Evolutionary conservation across 2,888 invertebrate genomes (phyloP).

Genomic region (Diarsia dahlii): DNA sequence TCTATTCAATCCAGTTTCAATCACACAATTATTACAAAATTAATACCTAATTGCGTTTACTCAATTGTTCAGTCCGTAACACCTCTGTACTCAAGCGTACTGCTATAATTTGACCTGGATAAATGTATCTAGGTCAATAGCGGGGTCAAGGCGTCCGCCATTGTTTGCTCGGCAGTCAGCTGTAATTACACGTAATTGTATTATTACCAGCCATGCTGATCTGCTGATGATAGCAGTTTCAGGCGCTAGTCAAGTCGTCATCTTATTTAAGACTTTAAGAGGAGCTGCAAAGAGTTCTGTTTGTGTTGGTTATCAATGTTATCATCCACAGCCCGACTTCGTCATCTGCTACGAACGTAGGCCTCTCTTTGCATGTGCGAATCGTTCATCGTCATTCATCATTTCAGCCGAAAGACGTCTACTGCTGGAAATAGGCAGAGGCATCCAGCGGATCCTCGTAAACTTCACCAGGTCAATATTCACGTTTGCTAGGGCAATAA

Average conservation of each 20-base stretch:
- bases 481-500: neutral
- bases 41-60: slow-evolving; percentile 36
- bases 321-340: neutral
- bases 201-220: slow-evolving; percentile 55
- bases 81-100: slow-evolving; percentile 67
- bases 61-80: slow-evolving; percentile 38
- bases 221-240: slow-evolving; percentile 38
- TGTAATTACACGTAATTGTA: slow-evolving; percentile 69
- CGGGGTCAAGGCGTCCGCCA: slow-evolving; percentile 77
- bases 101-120: slow-evolving; percentile 76
- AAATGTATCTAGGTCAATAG: slow-evolving; percentile 75
- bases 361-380: neutral
- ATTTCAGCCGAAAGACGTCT: too few species aligned
- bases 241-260: neutral
- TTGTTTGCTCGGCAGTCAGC: slow-evolving; percentile 70
- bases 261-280: neutral
- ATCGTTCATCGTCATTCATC: too few species aligned
- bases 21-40: slow-evolving; percentile 18
- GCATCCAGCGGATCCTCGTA: too few species aligned
- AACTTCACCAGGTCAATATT: neutral
- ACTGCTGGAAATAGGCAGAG: too few species aligned
- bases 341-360: neutral
- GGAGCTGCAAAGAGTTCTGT: neutral
- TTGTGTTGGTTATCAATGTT: neutral
- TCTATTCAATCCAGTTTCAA: slow-evolving; percentile 12